Evolutionary conservation across 2,888 invertebrate species (phyloP), one percentile per base, ranked within the genome.

Genomic region (Pseudococcus viburni): DNA sequence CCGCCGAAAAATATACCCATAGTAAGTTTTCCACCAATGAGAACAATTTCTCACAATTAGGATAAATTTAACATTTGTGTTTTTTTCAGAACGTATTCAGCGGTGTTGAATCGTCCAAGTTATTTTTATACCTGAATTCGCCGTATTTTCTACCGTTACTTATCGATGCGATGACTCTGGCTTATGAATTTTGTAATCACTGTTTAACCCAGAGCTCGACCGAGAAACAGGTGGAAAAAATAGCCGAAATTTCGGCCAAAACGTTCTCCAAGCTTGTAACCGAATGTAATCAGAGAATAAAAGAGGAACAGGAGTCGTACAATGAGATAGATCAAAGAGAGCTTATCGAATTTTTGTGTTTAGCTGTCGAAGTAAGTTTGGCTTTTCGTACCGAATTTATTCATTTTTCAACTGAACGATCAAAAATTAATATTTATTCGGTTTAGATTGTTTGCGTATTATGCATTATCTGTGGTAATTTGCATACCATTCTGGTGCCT

Each of bases 71-170:
- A 26, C 15, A 17, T 55, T 5, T 19, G 0, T 39, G 9, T 33
- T 77, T 88, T 83, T 88, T 83, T 55, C 83, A 88, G 88, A 22
- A 55, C 39, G 83, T 88, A 15, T 88, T 88, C 15, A 88, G 80
- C 26, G 88, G 88, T 8, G 88, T 88, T 0, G 88, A 88, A 59
- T 39, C 48, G 0, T 88, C 88, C 26, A 48, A 80, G 17, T 83
- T 88, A 55, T 88, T 88, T 83, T 51, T 88, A 33, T 88, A 88
- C 19, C 39, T 51, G 0, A 83, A 88, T n/a, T 80, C 86, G 0
- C 48, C 88, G n/a, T 88, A 80, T 88, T 88, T 88, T 59, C 59
- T 88, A 55, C 88, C 88, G 7, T 39, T 88, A 33, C 80, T 88
- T 51, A 80, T 88, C 39, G 88, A 88, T 17, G 83, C 88, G 51